Evolutionary conservation across 2,888 invertebrate genomes (phyloP), one percentile per base, ranked within the genome.

Genomic region (Rutpela maculata): DNA sequence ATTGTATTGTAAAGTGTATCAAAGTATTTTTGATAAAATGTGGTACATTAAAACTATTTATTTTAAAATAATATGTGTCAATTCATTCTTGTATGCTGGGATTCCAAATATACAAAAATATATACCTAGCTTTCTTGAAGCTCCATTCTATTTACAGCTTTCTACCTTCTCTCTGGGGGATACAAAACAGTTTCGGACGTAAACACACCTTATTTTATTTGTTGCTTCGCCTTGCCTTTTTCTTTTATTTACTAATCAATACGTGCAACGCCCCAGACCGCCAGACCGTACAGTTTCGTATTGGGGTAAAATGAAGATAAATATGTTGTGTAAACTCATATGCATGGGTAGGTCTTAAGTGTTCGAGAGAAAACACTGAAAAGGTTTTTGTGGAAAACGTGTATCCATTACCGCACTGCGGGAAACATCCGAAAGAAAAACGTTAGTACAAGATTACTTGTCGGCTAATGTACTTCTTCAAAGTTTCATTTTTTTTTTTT

Each of bases 121-220:
- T 35, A 63, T 63, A 65, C 0, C 22, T 63, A 65, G 0, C 22
- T 65, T 43, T 18, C 43, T 31, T 35, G 10, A n/a, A 35, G 35
- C 35, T 65, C 10, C 10, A 19, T 43, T 65, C 38, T 19, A 65
- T 43, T 65, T 65, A 43, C 43, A 6, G 19, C 19, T 2, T 38
- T 19, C 12, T 12, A 38, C 55, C 67, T 50, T 26, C 60, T 60
- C 70, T 35, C 60, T 43, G 12, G 22, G 38, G 70, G 35, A 35
- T 65, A 43, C 19, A 11, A 10, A 70, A 56, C 57, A n/a, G 10
- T 17, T 68, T 7, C 31, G n/a, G 38, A 15, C 43, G 55, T 15
- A 57, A 70, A 69, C 60, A 70, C 60, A 60, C 70, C 70, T 70
- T 60, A 69, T 56, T 57, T 26, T 19, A 56, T 68, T 56, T 68